Conservation (phyloP, 2,797 vertebrate species). For the Gymnoscopelus microlampas region DNA sequence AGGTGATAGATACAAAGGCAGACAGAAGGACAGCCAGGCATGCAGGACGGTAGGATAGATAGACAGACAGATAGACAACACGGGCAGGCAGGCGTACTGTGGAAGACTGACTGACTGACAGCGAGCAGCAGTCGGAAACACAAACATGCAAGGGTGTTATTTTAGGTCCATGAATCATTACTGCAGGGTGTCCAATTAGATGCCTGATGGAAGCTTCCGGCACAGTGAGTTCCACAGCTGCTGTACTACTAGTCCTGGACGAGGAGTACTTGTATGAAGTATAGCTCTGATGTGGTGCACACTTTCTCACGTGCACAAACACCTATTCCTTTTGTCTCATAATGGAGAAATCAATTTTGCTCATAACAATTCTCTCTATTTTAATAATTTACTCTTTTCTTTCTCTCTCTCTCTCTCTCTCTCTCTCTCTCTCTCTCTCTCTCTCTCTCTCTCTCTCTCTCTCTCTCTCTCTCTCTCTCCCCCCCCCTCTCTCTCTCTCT, state of each 20-base stretch:
- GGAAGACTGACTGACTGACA: conserved; percentile 48
- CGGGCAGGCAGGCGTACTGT: conserved; percentile 8
- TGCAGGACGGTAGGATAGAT: background rate
- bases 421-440: background rate
- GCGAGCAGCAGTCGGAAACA: conserved; percentile 64
- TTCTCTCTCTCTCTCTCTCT: too few relatives aligned
- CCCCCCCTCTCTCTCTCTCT: background rate
- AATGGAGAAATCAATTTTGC: too few relatives aligned
- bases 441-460: background rate
- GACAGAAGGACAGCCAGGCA: conserved; percentile 1
- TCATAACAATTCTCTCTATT: too few relatives aligned
- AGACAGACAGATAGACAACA: background rate
- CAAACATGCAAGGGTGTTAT: conserved; percentile 71
- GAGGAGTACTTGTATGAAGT: conserved; percentile 18
- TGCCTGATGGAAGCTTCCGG: conserved; percentile 72
- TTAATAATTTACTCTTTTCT: too few relatives aligned
- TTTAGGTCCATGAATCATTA: conserved; percentile 73
- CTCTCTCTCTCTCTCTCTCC: too few relatives aligned
- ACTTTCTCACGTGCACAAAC: conserved; percentile 11
- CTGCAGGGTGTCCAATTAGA: conserved; percentile 57
- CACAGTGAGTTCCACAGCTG: conserved; percentile 67
- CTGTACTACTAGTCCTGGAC: conserved; percentile 48
- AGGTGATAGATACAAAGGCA: conserved; percentile 63
- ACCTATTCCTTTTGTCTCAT: background rate
- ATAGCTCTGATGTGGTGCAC: background rate